Conservation (phyloP, 2,113 vertebrate species). For the Diadophis punctatus region DNA sequence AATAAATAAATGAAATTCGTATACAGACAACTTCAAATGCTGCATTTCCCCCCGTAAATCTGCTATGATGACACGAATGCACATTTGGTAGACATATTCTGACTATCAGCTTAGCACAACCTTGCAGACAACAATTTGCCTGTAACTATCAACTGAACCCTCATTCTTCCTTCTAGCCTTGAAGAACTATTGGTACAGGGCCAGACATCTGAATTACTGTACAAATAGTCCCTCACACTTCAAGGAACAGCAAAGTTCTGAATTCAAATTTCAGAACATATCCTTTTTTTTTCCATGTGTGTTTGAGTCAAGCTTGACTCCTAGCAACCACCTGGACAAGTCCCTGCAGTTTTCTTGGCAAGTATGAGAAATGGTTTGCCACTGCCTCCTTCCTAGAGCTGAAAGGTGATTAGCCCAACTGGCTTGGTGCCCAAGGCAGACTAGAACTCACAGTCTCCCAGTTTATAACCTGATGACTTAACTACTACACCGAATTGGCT, state of each 20-base stretch:
- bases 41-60: background rate
- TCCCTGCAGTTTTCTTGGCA: background rate
- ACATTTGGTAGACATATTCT: background rate
- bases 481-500: background rate
- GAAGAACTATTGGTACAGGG: background rate
- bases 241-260: background rate
- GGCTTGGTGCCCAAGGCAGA: background rate
- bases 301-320: background rate
- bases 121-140: background rate
- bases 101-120: background rate
- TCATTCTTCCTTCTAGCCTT: background rate
- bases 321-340: background rate
- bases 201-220: background rate
- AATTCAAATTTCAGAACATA: background rate
- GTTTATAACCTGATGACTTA: background rate
- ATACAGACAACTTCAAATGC: background rate
- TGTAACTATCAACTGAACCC: background rate
- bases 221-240: background rate
- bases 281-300: background rate
- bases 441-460: background rate
- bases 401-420: background rate
- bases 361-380: background rate
- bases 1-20: background rate
- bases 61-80: background rate
- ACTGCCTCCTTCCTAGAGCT: background rate